phyloP scores from a whole-genome alignment of 2,797 vertebrate species.

The Buceros bicornis region DNA sequence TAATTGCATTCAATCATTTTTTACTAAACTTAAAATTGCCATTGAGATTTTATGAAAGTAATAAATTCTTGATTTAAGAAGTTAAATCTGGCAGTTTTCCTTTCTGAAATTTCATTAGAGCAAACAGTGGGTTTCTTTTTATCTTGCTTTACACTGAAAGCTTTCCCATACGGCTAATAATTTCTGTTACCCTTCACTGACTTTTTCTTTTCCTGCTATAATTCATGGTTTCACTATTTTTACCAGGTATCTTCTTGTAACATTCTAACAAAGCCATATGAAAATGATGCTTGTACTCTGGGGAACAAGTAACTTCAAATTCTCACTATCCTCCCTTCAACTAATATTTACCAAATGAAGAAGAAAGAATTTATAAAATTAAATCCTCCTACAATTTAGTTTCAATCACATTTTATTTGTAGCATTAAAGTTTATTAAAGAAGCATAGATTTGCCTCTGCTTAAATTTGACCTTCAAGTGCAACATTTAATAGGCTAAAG shows the following conservation, averaged over 20 bases:
- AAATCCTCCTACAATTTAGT: slow-evolving; percentile 44
- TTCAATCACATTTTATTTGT: slow-evolving; percentile 38
- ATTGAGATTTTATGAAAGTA: background rate
- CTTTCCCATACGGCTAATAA: background rate
- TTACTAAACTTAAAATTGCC: background rate
- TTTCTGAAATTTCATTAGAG: background rate
- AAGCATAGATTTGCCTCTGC: slow-evolving; percentile 23
- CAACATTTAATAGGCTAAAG: slow-evolving; percentile 61
- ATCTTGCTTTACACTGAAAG: background rate
- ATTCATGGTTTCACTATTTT: slow-evolving; percentile 14
- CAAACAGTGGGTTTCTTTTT: background rate
- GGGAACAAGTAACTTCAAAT: slow-evolving; percentile 46
- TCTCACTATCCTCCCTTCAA: slow-evolving; percentile 26
- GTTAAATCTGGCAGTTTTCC: background rate
- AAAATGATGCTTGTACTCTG: background rate
- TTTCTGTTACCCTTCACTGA: background rate
- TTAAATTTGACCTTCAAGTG: slow-evolving; percentile 72
- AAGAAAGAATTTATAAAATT: slow-evolving; percentile 34
- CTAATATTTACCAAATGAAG: slow-evolving; percentile 55
- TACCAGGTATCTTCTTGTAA: background rate
- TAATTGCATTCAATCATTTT: background rate
- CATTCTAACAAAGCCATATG: slow-evolving; percentile 43
- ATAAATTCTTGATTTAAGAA: background rate
- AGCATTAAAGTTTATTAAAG: slow-evolving; percentile 61
- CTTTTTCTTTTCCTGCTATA: slow-evolving; percentile 6